Evolutionary conservation across 2,888 invertebrate species (phyloP).

Genomic region (Petrophora chlorosata): DNA sequence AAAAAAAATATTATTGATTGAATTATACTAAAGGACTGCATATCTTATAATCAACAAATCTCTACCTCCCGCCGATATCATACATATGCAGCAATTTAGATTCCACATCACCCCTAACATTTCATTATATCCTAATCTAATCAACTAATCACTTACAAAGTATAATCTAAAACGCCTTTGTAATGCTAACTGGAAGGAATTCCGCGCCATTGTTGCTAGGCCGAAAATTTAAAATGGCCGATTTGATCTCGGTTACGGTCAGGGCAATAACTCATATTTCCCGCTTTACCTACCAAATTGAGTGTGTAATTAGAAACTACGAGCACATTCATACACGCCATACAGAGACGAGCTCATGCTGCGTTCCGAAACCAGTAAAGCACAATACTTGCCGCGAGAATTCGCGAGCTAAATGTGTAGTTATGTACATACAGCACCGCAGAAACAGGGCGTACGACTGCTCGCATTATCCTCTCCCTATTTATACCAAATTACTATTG

Average conservation of each 20-base stretch:
- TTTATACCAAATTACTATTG: conserved; percentile 78
- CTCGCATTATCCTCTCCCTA: conserved; percentile 72
- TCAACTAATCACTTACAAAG: conserved; percentile 60
- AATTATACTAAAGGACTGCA: neutral
- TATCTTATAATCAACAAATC: neutral
- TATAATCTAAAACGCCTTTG: conserved; percentile 57
- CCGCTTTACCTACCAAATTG: conserved; percentile 76
- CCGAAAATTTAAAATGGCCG: conserved; percentile 60
- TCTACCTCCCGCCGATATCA: conserved; percentile 3
- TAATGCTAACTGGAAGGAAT: conserved; percentile 62
- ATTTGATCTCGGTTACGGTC: conserved; percentile 72
- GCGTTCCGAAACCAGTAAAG: conserved; percentile 74
- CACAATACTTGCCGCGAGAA: conserved; percentile 70
- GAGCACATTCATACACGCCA: conserved; percentile 62
- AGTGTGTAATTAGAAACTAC: conserved; percentile 80
- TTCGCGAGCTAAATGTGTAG: conserved; percentile 79
- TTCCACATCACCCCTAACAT: conserved; percentile 12
- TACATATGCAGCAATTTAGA: conserved; percentile 18
- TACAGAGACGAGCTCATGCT: conserved; percentile 71
- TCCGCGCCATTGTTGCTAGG: conserved; percentile 58
- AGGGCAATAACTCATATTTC: conserved; percentile 76
- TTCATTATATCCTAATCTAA: conserved; percentile 58
- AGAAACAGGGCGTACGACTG: conserved; percentile 71
- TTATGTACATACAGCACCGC: conserved; percentile 78
- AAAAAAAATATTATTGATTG: too few species aligned